Conservation (phyloP, 2,888 invertebrate genomes). For the Corythucha ciliata region DNA sequence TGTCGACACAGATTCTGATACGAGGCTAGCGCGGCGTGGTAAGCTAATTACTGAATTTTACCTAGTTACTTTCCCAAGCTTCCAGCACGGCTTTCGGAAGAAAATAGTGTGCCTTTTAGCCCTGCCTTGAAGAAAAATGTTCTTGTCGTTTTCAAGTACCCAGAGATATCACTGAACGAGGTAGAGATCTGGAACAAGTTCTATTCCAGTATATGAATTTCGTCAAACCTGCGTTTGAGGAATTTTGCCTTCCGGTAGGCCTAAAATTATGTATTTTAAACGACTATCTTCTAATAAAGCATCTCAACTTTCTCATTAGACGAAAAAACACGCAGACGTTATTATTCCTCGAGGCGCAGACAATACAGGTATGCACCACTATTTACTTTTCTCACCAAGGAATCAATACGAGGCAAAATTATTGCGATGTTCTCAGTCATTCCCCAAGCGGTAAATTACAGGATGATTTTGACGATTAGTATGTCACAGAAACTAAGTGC, state of each 20-base stretch:
- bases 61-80: too few relatives aligned
- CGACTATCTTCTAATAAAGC: neutral
- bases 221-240: constrained; percentile 99
- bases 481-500: too few relatives aligned
- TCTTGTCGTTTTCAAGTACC: constrained; percentile 57
- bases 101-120: too few relatives aligned
- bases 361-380: constrained; percentile 85
- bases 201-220: constrained; percentile 94
- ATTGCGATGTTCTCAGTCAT: too few relatives aligned
- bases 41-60: constrained; percentile 35
- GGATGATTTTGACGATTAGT: too few relatives aligned
- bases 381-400: too few relatives aligned
- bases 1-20: constrained; percentile 98
- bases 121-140: constrained; percentile 1
- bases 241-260: constrained; percentile 87
- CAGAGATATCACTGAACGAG: constrained; percentile 89
- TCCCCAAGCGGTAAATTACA: too few relatives aligned
- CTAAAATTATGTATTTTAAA: neutral
- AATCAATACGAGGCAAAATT: too few relatives aligned
- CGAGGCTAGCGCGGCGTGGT: constrained; percentile 91
- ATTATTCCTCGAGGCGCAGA: constrained; percentile 98
- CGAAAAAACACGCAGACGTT: constrained; percentile 99
- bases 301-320: constrained; percentile 53
- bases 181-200: constrained; percentile 87
- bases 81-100: too few relatives aligned